phyloP scores from a whole-genome alignment of 2,888 invertebrate species.

The Pterobdella sp. region DNA sequence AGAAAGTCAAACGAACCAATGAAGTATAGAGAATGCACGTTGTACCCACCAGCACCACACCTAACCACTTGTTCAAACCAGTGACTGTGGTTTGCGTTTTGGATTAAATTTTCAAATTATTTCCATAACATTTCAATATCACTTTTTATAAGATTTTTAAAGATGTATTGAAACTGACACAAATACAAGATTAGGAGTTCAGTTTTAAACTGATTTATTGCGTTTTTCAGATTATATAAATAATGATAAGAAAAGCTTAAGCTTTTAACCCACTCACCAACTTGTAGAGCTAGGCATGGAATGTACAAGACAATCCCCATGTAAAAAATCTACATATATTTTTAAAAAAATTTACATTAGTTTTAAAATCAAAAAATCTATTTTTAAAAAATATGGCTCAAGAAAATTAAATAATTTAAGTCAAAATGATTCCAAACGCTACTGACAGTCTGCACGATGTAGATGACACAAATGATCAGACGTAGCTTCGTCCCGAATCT shows the following conservation, averaged over 20 bases:
- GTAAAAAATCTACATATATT: slow-evolving; percentile 43
- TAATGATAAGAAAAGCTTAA: not conserved
- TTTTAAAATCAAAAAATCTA: slow-evolving; percentile 1
- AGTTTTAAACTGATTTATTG: not conserved
- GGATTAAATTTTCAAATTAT: not conserved
- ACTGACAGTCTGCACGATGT: slow-evolving; percentile 78
- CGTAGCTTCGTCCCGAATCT: slow-evolving; percentile 70
- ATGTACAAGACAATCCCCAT: slow-evolving; percentile 50
- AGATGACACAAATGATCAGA: slow-evolving; percentile 71
- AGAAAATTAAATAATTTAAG: not conserved
- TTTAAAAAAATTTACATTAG: not conserved
- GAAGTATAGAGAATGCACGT: slow-evolving; percentile 53
- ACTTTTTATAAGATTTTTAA: no score
- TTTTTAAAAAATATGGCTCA: not conserved
- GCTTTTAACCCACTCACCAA: slow-evolving; percentile 41
- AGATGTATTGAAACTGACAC: no score
- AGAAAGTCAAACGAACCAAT: slow-evolving; percentile 43
- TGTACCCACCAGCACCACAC: slow-evolving; percentile 47
- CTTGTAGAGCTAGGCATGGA: slow-evolving; percentile 47
- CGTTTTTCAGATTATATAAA: not conserved
- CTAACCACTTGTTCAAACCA: slow-evolving; percentile 46
- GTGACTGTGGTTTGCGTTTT: slow-evolving; percentile 45
- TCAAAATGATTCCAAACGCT: not conserved
- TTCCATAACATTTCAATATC: not conserved
- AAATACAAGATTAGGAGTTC: no score